Evolutionary conservation across 2,797 vertebrate species (phyloP).

Genomic region (Margarornis squamiger): DNA sequence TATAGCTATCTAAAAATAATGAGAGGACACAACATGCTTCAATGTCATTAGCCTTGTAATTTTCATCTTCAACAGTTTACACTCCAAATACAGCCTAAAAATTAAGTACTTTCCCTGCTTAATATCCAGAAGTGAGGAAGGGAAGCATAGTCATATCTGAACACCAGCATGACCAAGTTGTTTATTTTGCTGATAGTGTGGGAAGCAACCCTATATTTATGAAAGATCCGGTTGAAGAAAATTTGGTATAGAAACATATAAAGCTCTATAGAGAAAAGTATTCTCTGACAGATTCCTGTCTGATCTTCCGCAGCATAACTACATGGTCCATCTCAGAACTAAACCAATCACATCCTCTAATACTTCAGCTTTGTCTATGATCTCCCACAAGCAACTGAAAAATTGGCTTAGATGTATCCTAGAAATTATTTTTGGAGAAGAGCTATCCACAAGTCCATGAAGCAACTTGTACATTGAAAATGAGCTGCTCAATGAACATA

Average conservation of each 20-base stretch:
- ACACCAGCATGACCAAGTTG: background rate
- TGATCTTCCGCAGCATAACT: background rate
- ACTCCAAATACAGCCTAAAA: background rate
- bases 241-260: background rate
- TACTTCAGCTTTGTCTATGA: background rate
- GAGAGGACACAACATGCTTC: background rate
- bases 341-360: background rate
- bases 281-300: background rate
- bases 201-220: background rate
- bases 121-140: background rate
- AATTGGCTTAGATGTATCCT: background rate
- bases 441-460: background rate
- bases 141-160: background rate
- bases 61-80: background rate
- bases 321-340: background rate
- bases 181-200: background rate
- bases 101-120: background rate
- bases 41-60: background rate
- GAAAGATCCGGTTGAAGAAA: accelerated
- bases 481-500: background rate
- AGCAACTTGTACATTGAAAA: background rate
- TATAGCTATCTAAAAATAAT: background rate
- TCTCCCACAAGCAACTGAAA: background rate
- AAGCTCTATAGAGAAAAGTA: background rate
- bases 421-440: background rate